Percentiles rank a stretch among this genome's conserved stretches.
Conservation (phyloP, 37 sponge, comb jelly and placozoan genomes). For the Petrosia ficiformis region DNA sequence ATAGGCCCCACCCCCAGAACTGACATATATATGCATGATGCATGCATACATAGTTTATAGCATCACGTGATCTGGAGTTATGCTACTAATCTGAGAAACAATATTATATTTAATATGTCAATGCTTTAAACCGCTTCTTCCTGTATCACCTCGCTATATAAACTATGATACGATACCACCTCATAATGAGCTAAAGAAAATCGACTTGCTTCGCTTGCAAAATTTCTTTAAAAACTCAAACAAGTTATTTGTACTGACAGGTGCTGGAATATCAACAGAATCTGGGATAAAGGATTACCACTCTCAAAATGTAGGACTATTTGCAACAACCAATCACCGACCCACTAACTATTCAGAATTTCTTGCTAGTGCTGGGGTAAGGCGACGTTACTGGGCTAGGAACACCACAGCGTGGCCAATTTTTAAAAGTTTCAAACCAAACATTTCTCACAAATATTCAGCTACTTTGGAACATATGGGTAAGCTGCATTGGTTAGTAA, state of each 20-base stretch:
- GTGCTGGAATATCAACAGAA: constrained; percentile 96
- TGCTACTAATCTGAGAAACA: no score
- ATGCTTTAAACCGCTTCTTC: no score
- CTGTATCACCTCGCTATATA: no score
- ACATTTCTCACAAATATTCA: constrained; percentile 70
- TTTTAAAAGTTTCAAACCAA: constrained; percentile 76
- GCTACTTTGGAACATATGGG: constrained; percentile 73
- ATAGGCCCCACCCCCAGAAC: no score
- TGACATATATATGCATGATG: no score
- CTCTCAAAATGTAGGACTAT: constrained; percentile 93
- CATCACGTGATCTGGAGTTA: no score
- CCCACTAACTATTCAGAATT: constrained; percentile 85
- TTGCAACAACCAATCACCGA: constrained; percentile 69
- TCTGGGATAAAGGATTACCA: constrained; percentile 96
- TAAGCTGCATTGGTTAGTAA: constrained; percentile 84
- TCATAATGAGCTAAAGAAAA: constrained; percentile 6
- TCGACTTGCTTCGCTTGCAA: constrained; percentile 38
- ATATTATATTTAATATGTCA: no score
- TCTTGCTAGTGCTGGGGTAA: constrained; percentile 39
- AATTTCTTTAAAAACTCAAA: constrained; percentile 47
- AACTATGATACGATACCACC: no score
- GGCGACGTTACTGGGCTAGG: constrained; percentile 96
- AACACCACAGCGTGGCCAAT: constrained; percentile 79
- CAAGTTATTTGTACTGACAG: constrained; percentile 83
- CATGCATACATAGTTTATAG: no score